Evolutionary conservation across 1,140 invertebrate species (phyloP).

Genomic region (Sycophaga agraensis): DNA sequence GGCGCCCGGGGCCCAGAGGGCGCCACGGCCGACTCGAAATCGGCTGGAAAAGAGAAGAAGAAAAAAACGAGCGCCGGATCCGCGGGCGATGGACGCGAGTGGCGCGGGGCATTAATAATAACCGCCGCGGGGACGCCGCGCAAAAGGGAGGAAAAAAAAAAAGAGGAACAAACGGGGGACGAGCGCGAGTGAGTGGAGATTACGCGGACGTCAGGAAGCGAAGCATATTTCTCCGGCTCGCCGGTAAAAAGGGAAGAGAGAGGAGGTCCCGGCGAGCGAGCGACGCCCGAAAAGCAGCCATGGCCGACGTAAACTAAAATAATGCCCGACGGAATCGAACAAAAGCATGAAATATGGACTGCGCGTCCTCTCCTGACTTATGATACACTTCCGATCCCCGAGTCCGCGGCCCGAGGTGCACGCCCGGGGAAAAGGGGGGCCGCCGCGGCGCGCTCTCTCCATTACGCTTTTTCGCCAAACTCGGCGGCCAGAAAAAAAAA

Average conservation of each 20-base stretch:
- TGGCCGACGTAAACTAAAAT: conserved; percentile 56
- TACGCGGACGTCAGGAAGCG: conserved; percentile 42
- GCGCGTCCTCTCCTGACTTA: conserved; percentile 50
- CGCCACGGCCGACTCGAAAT: too few relatives aligned
- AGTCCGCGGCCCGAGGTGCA: too few relatives aligned
- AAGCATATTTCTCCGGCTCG: conserved; percentile 50
- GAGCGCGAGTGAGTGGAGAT: neutral
- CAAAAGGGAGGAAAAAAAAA: neutral
- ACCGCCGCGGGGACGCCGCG: too few relatives aligned
- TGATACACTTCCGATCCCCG: conserved; percentile 50
- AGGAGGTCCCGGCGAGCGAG: conserved; percentile 44
- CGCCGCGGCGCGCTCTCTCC: neutral
- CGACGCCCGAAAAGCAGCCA: conserved; percentile 49
- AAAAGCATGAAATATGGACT: conserved; percentile 57
- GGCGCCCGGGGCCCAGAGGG: too few relatives aligned
- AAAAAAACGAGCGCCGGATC: too few relatives aligned
- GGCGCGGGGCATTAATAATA: too few relatives aligned
- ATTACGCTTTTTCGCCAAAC: conserved; percentile 21
- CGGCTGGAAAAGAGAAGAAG: too few relatives aligned
- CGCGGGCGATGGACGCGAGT: too few relatives aligned
- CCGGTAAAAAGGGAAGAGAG: conserved; percentile 17
- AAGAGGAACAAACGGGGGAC: neutral
- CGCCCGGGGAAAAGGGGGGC: neutral
- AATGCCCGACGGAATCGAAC: conserved; percentile 58
- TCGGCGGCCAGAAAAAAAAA: conserved; percentile 17